Percentiles rank a stretch among this genome's conserved stretches.
Conservation (phyloP, 1,140 invertebrate genomes). For the Drosophila mayri region DNA sequence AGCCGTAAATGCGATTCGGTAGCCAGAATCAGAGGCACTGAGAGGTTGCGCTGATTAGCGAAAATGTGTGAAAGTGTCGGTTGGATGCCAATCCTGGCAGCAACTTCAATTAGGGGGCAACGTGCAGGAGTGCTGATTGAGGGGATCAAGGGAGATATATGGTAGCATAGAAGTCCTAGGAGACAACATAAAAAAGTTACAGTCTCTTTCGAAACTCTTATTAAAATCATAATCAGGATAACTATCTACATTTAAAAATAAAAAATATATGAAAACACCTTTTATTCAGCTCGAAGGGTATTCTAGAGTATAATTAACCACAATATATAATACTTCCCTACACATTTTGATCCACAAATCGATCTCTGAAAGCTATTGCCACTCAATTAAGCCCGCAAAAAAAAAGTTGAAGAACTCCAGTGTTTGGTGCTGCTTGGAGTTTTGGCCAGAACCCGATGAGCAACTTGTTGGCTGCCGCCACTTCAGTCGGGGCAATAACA, state of each 20-base stretch:
- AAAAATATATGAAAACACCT: neutral
- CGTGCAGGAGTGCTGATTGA: slow-evolving; percentile 23
- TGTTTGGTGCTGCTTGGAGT: slow-evolving; percentile 2
- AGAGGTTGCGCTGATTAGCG: slow-evolving; percentile 60
- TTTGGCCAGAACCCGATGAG: slow-evolving; percentile 40
- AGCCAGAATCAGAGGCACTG: slow-evolving; percentile 29
- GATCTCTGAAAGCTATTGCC: slow-evolving; percentile 15
- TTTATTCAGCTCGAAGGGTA: neutral
- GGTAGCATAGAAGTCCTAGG: neutral
- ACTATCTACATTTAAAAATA: neutral
- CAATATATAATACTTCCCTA: neutral
- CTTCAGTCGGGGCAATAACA: slow-evolving; percentile 59
- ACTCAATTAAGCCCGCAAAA: slow-evolving; percentile 20
- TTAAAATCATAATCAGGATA: too few relatives aligned
- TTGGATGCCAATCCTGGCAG: slow-evolving; percentile 13
- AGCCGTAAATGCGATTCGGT: slow-evolving; percentile 60
- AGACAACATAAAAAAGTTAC: neutral
- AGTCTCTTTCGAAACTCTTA: neutral
- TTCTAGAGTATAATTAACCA: neutral
- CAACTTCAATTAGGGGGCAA: slow-evolving; percentile 53
- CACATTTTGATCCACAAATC: slow-evolving; percentile 2
- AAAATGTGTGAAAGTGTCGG: slow-evolving; percentile 75
- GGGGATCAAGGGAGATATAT: neutral
- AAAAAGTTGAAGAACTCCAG: slow-evolving; percentile 4
- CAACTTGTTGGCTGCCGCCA: slow-evolving; percentile 44